Percentiles rank a stretch among this genome's conserved stretches.
Evolutionary conservation across 2,113 vertebrate species (phyloP).

Genomic region (Ameiurus melas): DNA sequence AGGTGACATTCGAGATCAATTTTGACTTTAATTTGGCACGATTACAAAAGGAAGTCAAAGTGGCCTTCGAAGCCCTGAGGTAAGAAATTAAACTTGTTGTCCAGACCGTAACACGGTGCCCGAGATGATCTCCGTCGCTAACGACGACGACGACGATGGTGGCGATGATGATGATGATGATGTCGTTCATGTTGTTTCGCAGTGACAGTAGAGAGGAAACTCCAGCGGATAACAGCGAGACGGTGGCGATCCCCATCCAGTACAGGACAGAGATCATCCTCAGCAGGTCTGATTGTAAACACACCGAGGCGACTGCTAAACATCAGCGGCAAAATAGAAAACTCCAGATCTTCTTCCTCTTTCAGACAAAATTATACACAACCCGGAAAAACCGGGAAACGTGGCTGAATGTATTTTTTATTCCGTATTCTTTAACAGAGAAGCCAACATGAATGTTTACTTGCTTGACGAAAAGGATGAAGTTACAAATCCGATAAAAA

Average conservation of each 20-base stretch:
- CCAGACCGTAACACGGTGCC: background rate
- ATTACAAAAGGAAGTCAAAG: slow-evolving; percentile 68
- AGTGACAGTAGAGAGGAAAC: slow-evolving; percentile 79
- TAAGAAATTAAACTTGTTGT: slow-evolving; percentile 43
- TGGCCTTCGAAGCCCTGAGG: slow-evolving; percentile 76
- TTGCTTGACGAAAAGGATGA: slow-evolving; percentile 70
- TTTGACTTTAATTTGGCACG: slow-evolving; percentile 83
- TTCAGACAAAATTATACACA: background rate
- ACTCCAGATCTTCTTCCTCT: background rate
- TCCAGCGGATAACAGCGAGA: slow-evolving; percentile 69
- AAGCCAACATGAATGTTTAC: slow-evolving; percentile 77
- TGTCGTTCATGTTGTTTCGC: background rate
- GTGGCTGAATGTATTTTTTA: background rate
- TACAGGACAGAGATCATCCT: slow-evolving; percentile 83
- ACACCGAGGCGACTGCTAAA: background rate
- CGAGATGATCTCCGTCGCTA: background rate
- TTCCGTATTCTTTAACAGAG: slow-evolving; percentile 66
- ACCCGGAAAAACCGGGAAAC: background rate
- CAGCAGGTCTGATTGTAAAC: slow-evolving; percentile 70
- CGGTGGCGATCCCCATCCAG: slow-evolving; percentile 69
- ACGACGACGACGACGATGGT: rapidly evolving
- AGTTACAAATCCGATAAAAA: slow-evolving; percentile 67
- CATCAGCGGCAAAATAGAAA: background rate
- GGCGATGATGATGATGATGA: too few species aligned
- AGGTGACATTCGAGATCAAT: slow-evolving; percentile 79